Conservation (phyloP, 2,797 vertebrate species). For the Dallia pectoralis region DNA sequence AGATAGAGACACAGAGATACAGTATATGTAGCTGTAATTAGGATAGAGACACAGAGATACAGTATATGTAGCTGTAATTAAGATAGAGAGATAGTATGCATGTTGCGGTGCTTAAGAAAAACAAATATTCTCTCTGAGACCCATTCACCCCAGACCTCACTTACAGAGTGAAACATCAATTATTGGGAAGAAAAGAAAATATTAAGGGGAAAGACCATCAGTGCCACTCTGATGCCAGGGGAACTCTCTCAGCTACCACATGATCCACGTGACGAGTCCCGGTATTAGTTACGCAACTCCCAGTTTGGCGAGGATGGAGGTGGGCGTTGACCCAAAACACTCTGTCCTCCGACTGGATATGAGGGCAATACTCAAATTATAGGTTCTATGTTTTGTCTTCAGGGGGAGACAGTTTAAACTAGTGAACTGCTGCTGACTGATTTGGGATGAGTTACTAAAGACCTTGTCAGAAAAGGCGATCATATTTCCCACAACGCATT, state of each 20-base stretch:
- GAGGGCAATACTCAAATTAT: not conserved
- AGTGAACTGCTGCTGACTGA: not conserved
- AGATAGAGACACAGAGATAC: no score
- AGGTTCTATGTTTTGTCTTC: not conserved
- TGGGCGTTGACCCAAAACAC: conserved; percentile 17
- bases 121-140: not conserved
- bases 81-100: no score
- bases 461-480: not conserved
- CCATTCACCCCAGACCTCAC: not conserved
- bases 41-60: no score
- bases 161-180: not conserved
- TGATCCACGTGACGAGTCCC: no score
- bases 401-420: not conserved
- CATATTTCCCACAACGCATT: not conserved
- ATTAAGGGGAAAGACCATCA: not conserved
- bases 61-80: no score
- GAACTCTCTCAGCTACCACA: not conserved
- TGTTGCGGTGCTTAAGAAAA: no score
- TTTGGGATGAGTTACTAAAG: not conserved
- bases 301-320: conserved; percentile 26
- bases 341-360: not conserved
- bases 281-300: conserved; percentile 30
- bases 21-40: not conserved
- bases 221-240: not conserved
- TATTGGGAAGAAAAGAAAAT: not conserved